Base-by-base conservation (phyloP, 2,888 invertebrate genomes). In the Agonopterix alstromeriana region DNA sequence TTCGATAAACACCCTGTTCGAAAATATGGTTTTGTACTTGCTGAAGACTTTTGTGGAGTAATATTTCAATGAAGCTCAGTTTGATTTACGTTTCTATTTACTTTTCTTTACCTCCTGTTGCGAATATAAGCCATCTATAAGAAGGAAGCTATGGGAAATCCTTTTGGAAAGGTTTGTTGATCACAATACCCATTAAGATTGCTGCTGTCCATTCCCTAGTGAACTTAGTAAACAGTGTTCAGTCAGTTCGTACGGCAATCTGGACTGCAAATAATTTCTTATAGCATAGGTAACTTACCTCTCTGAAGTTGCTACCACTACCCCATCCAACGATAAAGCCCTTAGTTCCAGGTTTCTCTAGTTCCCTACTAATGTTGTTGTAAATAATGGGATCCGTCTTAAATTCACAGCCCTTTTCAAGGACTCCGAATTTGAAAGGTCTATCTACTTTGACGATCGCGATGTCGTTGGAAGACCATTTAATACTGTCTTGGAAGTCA, bases 381-480 rank as follows among this genome's bases (percentile, higher is more conserved):
- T 81, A 86, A 49, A 64, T 63, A 48, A 85, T 66, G 3, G 71
- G 59, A 36, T 75, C 73, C 0, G 77, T 59, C 0, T 74, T 73
- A 43, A 82, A 86, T 51, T 87, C 77, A 41, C 87, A 88, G 1
- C 77, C 83, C 35, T 68, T 74, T 55, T 88, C 87, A 5, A 38
- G 27, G 0, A 80, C 73, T 2, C 84, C 84, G 0, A 87, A 60
- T 55, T 83, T 86, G 58, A 88, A 87, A 0, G 82, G 73, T 48
- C 65, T 82, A 48, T 87, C 75, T 2, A 87, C 87, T 69, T 82
- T 85, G 0, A 88, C 82, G 36, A 88, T 80, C 0, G 87, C 87
- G 42, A 88, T 88, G 44, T 88, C 87, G 55, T 88, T 88, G 0
- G 87, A 81, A 0, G 87, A 85, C 87, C 87, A 88, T 56, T 86